Evolutionary conservation across 2,113 vertebrate species (phyloP).

Genomic region (Larimichthys crocea): DNA sequence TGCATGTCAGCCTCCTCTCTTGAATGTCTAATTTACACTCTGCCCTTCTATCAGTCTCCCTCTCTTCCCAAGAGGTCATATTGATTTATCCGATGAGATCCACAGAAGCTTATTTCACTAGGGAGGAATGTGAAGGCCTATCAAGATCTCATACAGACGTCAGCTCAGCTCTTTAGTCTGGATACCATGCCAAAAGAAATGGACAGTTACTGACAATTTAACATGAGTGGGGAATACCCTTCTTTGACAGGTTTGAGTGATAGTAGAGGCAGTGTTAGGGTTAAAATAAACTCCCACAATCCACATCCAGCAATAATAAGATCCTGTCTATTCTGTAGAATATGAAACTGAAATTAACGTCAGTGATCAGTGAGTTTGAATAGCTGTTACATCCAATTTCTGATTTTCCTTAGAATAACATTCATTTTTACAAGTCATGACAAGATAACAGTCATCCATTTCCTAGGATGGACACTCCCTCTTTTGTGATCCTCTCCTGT

Average conservation of each 20-base stretch:
- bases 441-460: conserved; percentile 65
- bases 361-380: not conserved
- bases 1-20: conserved; percentile 58
- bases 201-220: conserved; percentile 10
- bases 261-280: not conserved
- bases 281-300: not conserved
- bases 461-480: conserved; percentile 48
- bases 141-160: conserved; percentile 58
- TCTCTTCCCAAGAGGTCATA: conserved; percentile 30
- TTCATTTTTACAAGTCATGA: conserved; percentile 55
- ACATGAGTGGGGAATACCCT: conserved; percentile 27
- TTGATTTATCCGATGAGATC: conserved; percentile 55
- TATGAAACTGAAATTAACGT: conserved; percentile 5
- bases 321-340: not conserved
- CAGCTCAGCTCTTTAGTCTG: conserved; percentile 50
- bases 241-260: conserved; percentile 13
- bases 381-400: conserved; percentile 49
- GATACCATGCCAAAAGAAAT: conserved; percentile 36
- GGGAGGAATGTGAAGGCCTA: conserved; percentile 62
- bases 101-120: conserved; percentile 67
- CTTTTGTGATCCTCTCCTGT: conserved; percentile 25
- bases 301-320: not conserved
- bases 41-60: conserved; percentile 55
- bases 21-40: conserved; percentile 63
- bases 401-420: conserved; percentile 65